Evolutionary conservation across 2,888 invertebrate genomes (phyloP), one percentile per base, ranked within the genome.

Genomic region (Epirrhoe alternata): DNA sequence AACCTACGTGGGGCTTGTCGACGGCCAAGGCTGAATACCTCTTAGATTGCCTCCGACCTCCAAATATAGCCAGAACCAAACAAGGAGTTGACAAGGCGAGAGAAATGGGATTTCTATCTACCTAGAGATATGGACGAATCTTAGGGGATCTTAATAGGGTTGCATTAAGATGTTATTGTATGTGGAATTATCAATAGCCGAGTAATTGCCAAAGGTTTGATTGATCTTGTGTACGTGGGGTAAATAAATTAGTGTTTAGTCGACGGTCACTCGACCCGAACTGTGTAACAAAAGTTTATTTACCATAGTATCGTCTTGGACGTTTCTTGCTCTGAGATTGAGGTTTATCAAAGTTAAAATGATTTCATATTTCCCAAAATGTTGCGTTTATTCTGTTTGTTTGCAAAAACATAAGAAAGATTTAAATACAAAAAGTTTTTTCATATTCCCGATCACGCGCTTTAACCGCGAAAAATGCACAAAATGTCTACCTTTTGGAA

Each of bases 31-130:
- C 88, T 90, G 89, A 90, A 91, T 91, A 77, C 89, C 88, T 91
- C 89, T 88, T 87, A 91, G 92, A 92, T 93, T 91, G 89, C 85
- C 87, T 81, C 77, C 83, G 78, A 86, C 81, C 85, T 86, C 79
- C 86, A 89, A 89, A 91, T 89, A 90, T 90, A 91, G 57, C 68
- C 60, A 24, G 88, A 78, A 73, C 80, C 83, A 87, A 88, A 89
- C 89, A 90, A 89, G 88, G 83, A 85, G 81, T 79, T 84, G 78
- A 87, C 89, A 87, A 87, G 85, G 77, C 82, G 83, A 83, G 82
- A 82, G 82, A 85, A 87, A 86, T 86, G 64, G 70, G 67, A 64
- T 69, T 69, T 67, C 67, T 53, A 61, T 35, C 62, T 64, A 68
- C 57, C 56, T 64, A 64, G 38, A 67, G 60, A 61, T 64, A 61